A percentile compares a stretch with the other conserved stretches of the same genome.
Conservation (phyloP, 2,797 vertebrate genomes). For the Nothura maculosa region DNA sequence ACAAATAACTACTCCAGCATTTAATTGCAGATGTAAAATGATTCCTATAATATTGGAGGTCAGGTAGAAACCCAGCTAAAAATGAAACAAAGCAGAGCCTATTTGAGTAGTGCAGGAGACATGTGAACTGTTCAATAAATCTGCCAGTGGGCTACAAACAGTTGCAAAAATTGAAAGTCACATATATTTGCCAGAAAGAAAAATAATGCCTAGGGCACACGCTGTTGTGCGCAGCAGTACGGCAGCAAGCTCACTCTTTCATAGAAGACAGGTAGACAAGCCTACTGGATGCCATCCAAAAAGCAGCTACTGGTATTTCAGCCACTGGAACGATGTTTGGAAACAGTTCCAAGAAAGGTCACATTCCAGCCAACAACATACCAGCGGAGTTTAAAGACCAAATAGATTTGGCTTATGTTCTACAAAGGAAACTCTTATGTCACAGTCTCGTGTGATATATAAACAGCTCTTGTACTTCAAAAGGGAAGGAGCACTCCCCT, state of each 20-base stretch:
- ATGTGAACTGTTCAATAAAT: conserved; percentile 43
- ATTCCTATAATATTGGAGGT: conserved; percentile 57
- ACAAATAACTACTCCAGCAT: conserved; percentile 59
- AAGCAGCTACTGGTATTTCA: neutral
- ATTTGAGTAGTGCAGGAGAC: neutral
- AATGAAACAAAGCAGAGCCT: neutral
- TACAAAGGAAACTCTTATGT: neutral
- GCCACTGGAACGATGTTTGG: neutral
- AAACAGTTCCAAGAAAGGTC: conserved; percentile 22
- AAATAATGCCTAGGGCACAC: neutral
- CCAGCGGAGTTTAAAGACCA: neutral
- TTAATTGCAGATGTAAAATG: conserved; percentile 66
- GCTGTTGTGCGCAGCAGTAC: neutral
- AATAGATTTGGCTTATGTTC: neutral
- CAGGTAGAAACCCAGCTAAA: conserved; percentile 42
- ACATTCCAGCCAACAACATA: neutral
- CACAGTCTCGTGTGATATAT: neutral
- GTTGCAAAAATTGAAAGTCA: conserved; percentile 30
- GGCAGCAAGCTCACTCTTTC: neutral
- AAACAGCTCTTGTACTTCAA: neutral
- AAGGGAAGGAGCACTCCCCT: neutral
- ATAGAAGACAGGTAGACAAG: conserved; percentile 12
- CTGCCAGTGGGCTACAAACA: neutral
- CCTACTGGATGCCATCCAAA: conserved; percentile 2
- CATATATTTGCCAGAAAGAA: neutral